Conservation (phyloP, 2,888 invertebrate genomes). For the Drosophila bunnanda region DNA sequence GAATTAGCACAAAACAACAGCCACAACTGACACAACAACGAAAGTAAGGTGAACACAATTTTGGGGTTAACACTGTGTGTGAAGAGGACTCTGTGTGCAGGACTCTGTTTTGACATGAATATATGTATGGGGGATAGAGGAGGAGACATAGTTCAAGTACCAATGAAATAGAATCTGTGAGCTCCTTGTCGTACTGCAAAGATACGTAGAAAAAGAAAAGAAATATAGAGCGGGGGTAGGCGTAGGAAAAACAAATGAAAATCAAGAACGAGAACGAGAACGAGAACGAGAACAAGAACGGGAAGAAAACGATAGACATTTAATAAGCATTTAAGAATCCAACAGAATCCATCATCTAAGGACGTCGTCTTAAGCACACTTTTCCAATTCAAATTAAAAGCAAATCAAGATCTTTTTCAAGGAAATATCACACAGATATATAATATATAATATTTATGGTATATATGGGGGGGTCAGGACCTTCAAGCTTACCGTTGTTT, state of each 20-base stretch:
- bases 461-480: too few relatives aligned
- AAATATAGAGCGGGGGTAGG: constrained; percentile 56
- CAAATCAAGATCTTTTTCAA: constrained; percentile 20
- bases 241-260: constrained; percentile 44
- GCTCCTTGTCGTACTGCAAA: constrained; percentile 85
- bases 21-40: constrained; percentile 29
- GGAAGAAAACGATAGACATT: constrained; percentile 45
- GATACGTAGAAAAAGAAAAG: constrained; percentile 71
- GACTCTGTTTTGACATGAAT: constrained; percentile 26
- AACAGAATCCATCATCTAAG: constrained; percentile 21
- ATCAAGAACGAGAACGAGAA: constrained; percentile 46
- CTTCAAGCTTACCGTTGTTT: constrained; percentile 82
- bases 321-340: constrained; percentile 40
- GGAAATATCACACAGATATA: background rate
- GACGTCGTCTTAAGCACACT: constrained; percentile 16
- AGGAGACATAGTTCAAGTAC: constrained; percentile 72
- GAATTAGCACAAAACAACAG: constrained; percentile 40
- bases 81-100: constrained; percentile 26
- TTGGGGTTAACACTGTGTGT: constrained; percentile 17
- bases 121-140: constrained; percentile 2
- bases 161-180: constrained; percentile 85
- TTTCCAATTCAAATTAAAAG: constrained; percentile 18
- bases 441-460: too few relatives aligned
- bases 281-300: constrained; percentile 38
- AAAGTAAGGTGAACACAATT: constrained; percentile 29